phyloP scores from a whole-genome alignment of 2,888 invertebrate genomes.

The Biston betularia region DNA sequence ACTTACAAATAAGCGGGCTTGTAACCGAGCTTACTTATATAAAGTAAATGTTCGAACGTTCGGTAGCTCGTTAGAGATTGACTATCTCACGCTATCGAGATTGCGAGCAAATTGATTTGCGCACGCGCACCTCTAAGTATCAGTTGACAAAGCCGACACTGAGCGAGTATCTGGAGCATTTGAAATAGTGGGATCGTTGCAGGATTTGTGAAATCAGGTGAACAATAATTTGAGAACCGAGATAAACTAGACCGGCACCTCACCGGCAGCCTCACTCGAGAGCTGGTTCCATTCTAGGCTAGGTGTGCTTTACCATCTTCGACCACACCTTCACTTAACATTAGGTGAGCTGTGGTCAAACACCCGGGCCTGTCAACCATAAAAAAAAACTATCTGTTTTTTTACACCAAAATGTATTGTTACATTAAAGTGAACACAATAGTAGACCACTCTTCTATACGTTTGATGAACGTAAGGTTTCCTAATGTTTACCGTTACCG shows the following conservation, averaged over 20 bases:
- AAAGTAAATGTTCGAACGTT: conserved; percentile 50
- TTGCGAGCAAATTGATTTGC: conserved; percentile 75
- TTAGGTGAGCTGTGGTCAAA: too few relatives aligned
- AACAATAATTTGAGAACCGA: background rate
- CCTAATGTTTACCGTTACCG: background rate
- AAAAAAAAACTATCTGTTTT: too few relatives aligned
- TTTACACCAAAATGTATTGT: background rate
- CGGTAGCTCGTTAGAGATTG: conserved; percentile 68
- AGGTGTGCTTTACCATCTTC: too few relatives aligned
- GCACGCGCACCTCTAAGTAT: conserved; percentile 69
- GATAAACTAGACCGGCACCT: background rate
- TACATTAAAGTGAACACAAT: background rate
- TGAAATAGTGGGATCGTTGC: conserved; percentile 10
- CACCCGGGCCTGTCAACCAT: too few relatives aligned
- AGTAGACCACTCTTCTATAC: background rate
- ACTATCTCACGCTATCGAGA: conserved; percentile 70
- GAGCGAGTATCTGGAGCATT: conserved; percentile 57
- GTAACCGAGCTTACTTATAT: conserved; percentile 38
- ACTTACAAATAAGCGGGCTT: conserved; percentile 34
- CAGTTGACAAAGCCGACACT: conserved; percentile 66
- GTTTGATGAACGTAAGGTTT: background rate
- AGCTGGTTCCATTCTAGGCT: too few relatives aligned
- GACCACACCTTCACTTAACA: too few relatives aligned
- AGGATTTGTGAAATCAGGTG: conserved; percentile 26
- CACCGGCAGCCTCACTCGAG: too few relatives aligned